Conservation (phyloP, 2,113 vertebrate species). For the Charina bottae region DNA sequence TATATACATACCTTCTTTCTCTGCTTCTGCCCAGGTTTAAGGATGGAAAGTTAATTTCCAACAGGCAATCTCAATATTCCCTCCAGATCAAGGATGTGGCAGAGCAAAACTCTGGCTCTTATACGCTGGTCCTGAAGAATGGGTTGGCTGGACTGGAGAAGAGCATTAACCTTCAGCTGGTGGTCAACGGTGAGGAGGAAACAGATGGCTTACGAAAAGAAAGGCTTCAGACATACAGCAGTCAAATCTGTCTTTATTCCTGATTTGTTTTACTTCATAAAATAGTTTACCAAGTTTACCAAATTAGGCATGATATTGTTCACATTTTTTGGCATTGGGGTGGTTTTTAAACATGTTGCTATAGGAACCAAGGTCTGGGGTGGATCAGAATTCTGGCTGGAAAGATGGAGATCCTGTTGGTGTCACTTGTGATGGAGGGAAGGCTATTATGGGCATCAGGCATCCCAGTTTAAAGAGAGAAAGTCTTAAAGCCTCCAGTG, state of each 20-base stretch:
- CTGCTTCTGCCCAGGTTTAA: slow-evolving; percentile 83
- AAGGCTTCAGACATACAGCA: background rate
- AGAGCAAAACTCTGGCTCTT: slow-evolving; percentile 84
- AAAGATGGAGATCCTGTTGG: background rate
- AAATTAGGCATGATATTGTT: background rate
- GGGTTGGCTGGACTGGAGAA: slow-evolving; percentile 77
- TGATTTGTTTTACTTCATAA: background rate
- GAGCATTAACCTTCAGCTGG: slow-evolving; percentile 84
- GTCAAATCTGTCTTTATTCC: background rate
- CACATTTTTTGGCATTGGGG: too few species aligned
- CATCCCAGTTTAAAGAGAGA: background rate
- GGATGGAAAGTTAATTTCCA: slow-evolving; percentile 84
- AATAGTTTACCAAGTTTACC: background rate
- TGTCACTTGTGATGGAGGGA: background rate
- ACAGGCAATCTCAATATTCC: slow-evolving; percentile 81
- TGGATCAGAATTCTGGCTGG: background rate
- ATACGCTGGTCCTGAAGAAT: slow-evolving; percentile 85
- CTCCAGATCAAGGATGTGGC: slow-evolving; percentile 92
- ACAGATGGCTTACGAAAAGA: background rate
- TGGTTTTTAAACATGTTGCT: background rate
- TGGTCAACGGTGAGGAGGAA: slow-evolving; percentile 86
- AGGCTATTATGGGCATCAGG: background rate
- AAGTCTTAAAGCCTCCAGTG: too few species aligned
- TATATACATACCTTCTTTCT: slow-evolving; percentile 57
- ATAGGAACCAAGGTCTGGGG: background rate